Conservation (phyloP, 2,113 vertebrate species). For the Herpetotheres cachinnans region DNA sequence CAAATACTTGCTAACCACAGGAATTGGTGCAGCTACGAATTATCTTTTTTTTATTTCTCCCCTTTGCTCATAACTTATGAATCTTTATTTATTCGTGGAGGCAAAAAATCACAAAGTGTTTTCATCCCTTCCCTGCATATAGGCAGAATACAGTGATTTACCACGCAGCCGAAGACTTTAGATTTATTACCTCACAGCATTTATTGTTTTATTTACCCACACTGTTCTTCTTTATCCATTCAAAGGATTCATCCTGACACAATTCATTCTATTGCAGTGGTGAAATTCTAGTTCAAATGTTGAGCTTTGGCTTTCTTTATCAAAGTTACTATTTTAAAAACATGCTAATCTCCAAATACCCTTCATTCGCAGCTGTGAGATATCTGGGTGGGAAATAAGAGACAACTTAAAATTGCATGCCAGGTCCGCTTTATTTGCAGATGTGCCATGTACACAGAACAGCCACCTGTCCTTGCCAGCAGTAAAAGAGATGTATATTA, state of each 20-base stretch:
- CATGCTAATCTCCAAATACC: background rate
- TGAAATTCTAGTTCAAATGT: background rate
- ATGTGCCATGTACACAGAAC: background rate
- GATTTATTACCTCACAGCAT: background rate
- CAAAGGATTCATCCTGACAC: background rate
- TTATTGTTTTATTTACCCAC: background rate
- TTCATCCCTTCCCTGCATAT: background rate
- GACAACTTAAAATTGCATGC: background rate
- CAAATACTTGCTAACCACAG: conserved; percentile 56
- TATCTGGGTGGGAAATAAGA: background rate
- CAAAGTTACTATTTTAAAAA: background rate
- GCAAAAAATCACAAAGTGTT: background rate
- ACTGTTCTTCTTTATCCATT: background rate
- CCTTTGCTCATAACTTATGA: background rate
- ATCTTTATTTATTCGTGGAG: background rate
- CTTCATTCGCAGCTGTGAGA: background rate
- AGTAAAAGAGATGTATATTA: background rate
- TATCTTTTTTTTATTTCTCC: background rate
- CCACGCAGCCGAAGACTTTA: background rate
- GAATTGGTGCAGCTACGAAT: conserved; percentile 23
- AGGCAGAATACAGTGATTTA: background rate
- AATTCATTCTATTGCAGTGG: background rate
- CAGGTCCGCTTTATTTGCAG: background rate
- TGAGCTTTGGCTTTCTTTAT: background rate
- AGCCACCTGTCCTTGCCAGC: background rate